Evolutionary conservation across 2,888 invertebrate species (phyloP).

Genomic region (Drosophila suboccidentalis): DNA sequence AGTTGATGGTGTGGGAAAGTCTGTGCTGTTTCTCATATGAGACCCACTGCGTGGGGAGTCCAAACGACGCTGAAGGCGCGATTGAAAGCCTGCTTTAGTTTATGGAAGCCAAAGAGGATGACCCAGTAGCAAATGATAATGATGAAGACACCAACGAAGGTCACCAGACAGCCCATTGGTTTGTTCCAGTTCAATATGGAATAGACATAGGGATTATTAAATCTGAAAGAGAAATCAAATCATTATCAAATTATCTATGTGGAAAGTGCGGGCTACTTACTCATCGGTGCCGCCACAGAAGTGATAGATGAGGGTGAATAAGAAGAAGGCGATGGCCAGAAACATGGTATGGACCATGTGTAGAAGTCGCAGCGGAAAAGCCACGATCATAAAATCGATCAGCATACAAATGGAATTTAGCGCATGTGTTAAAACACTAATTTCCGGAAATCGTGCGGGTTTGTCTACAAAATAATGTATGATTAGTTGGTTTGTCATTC

Average conservation of each 20-base stretch:
- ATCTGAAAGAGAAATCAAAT: constrained; percentile 80
- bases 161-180: constrained; percentile 86
- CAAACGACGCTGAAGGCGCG: constrained; percentile 75
- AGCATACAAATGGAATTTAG: constrained; percentile 91
- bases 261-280: constrained; percentile 73
- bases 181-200: constrained; percentile 91
- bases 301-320: constrained; percentile 88
- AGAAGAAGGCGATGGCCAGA: constrained; percentile 87
- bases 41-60: constrained; percentile 78
- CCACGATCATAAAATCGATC: constrained; percentile 89
- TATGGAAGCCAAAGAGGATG: constrained; percentile 78
- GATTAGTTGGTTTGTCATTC: constrained; percentile 9
- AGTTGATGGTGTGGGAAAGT: constrained; percentile 18
- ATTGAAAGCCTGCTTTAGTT: constrained; percentile 80
- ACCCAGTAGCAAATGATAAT: constrained; percentile 79
- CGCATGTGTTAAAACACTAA: constrained; percentile 91
- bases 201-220: constrained; percentile 90
- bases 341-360: constrained; percentile 88
- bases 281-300: constrained; percentile 88
- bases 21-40: constrained; percentile 53
- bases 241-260: neutral
- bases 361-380: constrained; percentile 90
- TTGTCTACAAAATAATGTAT: constrained; percentile 85
- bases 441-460: constrained; percentile 88
- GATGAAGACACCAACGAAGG: constrained; percentile 81